These are phyloP conservation scores for Pterois miles DNA, from an alignment of 2,797 vertebrate species.

Conservation along the genomic window DNA sequence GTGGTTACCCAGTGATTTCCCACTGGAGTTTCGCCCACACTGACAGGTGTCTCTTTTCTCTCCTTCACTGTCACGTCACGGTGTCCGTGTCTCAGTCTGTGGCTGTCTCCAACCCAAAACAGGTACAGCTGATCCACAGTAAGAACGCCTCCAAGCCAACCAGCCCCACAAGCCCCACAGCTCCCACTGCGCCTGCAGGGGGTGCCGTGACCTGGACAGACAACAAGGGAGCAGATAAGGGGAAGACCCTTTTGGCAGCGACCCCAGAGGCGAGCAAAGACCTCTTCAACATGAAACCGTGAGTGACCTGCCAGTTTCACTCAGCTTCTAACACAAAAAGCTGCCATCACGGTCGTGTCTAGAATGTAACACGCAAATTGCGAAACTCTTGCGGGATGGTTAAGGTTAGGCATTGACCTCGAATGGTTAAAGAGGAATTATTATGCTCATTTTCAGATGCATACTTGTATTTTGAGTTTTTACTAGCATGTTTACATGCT, in stretches of 20 bases:
- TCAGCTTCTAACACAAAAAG: not conserved
- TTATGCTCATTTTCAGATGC: no score
- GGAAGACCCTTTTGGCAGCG: slow-evolving; percentile 75
- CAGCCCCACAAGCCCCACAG: slow-evolving; percentile 87
- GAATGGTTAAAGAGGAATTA: no score
- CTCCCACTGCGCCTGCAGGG: slow-evolving; percentile 82
- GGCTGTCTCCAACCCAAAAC: slow-evolving; percentile 76
- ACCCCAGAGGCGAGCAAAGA: slow-evolving; percentile 90
- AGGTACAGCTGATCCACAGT: slow-evolving; percentile 93
- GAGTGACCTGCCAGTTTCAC: slow-evolving; percentile 61
- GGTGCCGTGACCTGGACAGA: slow-evolving; percentile 87
- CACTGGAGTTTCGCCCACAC: slow-evolving; percentile 14
- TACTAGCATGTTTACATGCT: no score
- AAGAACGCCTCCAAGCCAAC: slow-evolving; percentile 83
- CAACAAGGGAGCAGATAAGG: slow-evolving; percentile 80
- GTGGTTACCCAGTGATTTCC: slow-evolving; percentile 9
- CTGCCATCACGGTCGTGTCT: not conserved
- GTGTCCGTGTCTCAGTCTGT: slow-evolving; percentile 76
- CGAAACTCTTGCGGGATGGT: no score
- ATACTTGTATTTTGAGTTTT: no score
- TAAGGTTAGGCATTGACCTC: no score
- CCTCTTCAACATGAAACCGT: slow-evolving; percentile 98
- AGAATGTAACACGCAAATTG: no score
- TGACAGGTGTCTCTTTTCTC: slow-evolving; percentile 60
- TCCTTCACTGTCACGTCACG: slow-evolving; percentile 53